These are phyloP conservation scores for Siniperca knerii DNA, from an alignment of 2,113 vertebrate genomes.

Conservation along the genomic window DNA sequence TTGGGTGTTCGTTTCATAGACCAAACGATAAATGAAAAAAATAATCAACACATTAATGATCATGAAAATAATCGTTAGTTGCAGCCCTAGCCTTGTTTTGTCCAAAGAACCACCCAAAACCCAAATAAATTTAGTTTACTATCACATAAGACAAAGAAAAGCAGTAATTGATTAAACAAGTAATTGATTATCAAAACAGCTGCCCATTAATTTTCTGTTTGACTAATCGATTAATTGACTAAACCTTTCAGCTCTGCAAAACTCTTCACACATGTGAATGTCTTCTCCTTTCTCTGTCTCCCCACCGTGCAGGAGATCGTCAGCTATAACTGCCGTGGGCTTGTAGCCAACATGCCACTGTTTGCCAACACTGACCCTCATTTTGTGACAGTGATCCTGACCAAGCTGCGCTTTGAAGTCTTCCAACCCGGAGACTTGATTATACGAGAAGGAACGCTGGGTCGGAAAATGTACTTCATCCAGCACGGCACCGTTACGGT, in stretches of 20 bases:
- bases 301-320: conserved; percentile 91
- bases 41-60: neutral
- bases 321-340: conserved; percentile 95
- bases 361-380: conserved; percentile 97
- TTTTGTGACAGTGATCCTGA: conserved; percentile 96
- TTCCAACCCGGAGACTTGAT: conserved; percentile 95
- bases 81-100: neutral
- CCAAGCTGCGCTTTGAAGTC: conserved; percentile 94
- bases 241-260: neutral
- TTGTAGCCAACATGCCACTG: conserved; percentile 97
- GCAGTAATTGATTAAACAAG: no score
- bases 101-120: neutral
- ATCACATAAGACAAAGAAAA: neutral
- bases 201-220: no score
- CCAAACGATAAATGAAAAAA: neutral
- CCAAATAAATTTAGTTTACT: neutral
- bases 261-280: neutral
- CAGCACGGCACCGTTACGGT: conserved; percentile 95
- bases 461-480: conserved; percentile 99
- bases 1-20: neutral
- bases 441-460: conserved; percentile 94
- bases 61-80: neutral
- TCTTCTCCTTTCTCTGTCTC: conserved; percentile 10
- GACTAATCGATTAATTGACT: neutral
- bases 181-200: no score